Conservation (phyloP, 53 echinoderm and acorn worm genomes). For the Henricia sp. region DNA sequence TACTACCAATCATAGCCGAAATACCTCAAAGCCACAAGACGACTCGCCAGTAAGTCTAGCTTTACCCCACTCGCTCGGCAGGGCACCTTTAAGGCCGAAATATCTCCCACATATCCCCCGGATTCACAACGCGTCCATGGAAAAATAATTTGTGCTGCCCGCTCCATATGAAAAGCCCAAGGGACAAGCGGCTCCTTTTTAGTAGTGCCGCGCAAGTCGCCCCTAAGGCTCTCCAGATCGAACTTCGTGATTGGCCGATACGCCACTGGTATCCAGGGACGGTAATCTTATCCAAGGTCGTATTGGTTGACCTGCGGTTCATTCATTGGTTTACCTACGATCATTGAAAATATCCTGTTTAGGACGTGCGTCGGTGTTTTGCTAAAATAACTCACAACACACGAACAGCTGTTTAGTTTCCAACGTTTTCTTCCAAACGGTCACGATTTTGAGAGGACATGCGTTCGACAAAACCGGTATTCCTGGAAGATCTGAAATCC, state of each 20-base stretch:
- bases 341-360: conserved; percentile 66
- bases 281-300: conserved; percentile 67
- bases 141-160: conserved; percentile 66
- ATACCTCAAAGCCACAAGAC: conserved; percentile 9
- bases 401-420: conserved; percentile 38
- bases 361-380: not conserved
- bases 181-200: conserved; percentile 39
- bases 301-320: conserved; percentile 48
- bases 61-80: conserved; percentile 1
- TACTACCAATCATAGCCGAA: conserved; percentile 8
- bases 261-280: conserved; percentile 51
- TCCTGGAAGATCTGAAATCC: not conserved
- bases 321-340: conserved; percentile 40
- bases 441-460: not conserved
- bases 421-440: not conserved
- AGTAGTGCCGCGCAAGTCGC: conserved; percentile 53
- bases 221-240: conserved; percentile 46
- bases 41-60: conserved; percentile 47
- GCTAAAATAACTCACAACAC: not conserved
- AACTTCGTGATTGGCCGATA: conserved; percentile 52
- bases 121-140: conserved; percentile 45
- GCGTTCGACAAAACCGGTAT: not conserved
- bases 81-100: conserved; percentile 34
- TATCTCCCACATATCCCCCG: not conserved
- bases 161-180: conserved; percentile 65